Evolutionary conservation across 2,113 vertebrate genomes (phyloP), one percentile per base, ranked within the genome.

Genomic region (Ciconia boyciana): DNA sequence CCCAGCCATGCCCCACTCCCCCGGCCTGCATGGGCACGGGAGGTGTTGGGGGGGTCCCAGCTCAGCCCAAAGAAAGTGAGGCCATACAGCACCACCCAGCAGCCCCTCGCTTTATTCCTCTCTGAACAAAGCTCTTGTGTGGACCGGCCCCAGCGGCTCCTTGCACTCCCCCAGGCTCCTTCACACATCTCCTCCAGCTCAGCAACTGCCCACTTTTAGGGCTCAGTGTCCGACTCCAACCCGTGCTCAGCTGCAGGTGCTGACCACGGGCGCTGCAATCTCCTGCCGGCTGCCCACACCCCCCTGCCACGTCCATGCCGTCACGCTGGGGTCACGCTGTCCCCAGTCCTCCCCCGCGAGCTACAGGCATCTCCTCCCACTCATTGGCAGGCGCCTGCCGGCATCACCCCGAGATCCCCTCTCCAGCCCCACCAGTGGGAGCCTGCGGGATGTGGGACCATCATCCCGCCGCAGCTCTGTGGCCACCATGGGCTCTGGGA

Each of bases 401-500:
- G 32, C 1, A 0, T 71, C 24, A 62, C 9, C 24, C 13, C 0
- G 0, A 36, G n/a, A 0, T 26, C 16, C 11, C 65, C 20, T 41
- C 55, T 79, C 51, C 55, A 61, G 28, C 13, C 24, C 0, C 2
- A 3, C 16, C 48, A 52, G 36, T 2, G 2, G 31, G 0, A 66
- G 52, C 55, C 55, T 10, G 22, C 1, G 3, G 32, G 1, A 62
- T 7, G 9, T 32, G 11, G 92, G 13, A 72, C 22, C 49, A 86
- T 44, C 71, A 39, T 13, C 22, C 62, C 0, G 0, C 72, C 69
- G 34, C 4, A 4, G 49, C n/a, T 88, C 68, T 34, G 3, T 18
- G 49, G 80, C 36, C 62, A 61, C 3, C 1, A 0, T 14, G 41
- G 52, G 58, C 61, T 52, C 66, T 58, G 34, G 12, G 43, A 51